Evolutionary conservation across 2,888 invertebrate genomes (phyloP), one percentile per base, ranked within the genome.

Genomic region (Zeuzera pyrina): DNA sequence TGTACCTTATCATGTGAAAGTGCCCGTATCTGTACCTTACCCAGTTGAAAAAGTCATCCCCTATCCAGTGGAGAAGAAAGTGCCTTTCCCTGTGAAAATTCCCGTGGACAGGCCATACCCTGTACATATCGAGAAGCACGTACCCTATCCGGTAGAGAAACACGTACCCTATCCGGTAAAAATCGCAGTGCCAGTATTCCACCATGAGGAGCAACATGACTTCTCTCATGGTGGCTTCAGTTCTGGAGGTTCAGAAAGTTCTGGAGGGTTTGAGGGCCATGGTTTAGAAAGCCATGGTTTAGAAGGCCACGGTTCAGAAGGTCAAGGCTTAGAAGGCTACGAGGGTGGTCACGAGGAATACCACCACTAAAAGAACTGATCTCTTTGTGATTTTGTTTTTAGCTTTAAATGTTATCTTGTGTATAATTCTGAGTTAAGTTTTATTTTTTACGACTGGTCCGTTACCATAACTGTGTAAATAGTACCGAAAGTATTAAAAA

Each of bases 1-100:
- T 22, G 90, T 92, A 43, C 93, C 93, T 15, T 88, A 89, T 49
- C 86, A 85, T 29, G 91, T 93, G 3, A 91, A 92, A 58, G 90
- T 91, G 14, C 91, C 87, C 6, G 87, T 89, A 21, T 90, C 91
- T 10, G 87, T 85, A 5, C 91, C 91, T 13, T 91, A 90, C 63
- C 89, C 88, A 12, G 88, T 90, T 0, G 87, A 88, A 51, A 88
- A 88, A 54, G 81, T 88, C 21, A 83, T 90, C 22, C 89, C 88
- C 1, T 87, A 87, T 56, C 87, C 88, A 8, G 89, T 89, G 1
- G 89, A 89, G 57, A 86, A 74, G 86, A 88, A 70, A 33, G 86
- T 91, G 7, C 89, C 86, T 12, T 83, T 86, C 41, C 90, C 90
- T 12, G 89, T 91, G 0, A 86, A 88, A 35, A 77, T 88, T 31